These are phyloP conservation scores for Aix galericulata DNA, from an alignment of 2,113 vertebrate species.

Conservation along the genomic window DNA sequence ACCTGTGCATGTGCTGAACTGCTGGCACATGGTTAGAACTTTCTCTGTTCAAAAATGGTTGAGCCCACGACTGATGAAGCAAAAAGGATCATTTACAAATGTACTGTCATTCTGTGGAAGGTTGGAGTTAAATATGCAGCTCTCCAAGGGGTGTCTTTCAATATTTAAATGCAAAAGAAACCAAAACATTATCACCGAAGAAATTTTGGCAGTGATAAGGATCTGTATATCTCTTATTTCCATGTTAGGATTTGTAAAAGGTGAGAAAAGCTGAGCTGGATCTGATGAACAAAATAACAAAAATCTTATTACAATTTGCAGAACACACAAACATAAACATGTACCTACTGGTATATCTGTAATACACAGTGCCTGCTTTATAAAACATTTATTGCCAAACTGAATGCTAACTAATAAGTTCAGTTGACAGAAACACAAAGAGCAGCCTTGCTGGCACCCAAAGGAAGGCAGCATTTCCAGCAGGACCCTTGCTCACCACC, in stretches of 20 bases:
- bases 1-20: not conserved
- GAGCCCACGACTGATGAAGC: not conserved
- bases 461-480: conserved; percentile 44
- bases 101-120: not conserved
- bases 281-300: not conserved
- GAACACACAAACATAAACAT: conserved; percentile 20
- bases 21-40: not conserved
- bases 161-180: conserved; percentile 8
- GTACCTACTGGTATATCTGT: conserved; percentile 10
- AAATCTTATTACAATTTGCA: conserved; percentile 33
- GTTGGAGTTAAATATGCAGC: not conserved
- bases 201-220: not conserved
- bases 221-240: not conserved
- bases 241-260: not conserved
- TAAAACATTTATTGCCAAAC: conserved; percentile 46
- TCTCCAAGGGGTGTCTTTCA: not conserved
- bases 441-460: conserved; percentile 7
- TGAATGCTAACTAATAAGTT: conserved; percentile 62
- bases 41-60: not conserved
- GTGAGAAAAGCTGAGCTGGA: not conserved
- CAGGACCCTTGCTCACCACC: not conserved
- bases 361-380: conserved; percentile 19
- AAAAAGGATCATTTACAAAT: not conserved
- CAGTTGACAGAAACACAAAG: conserved; percentile 54
- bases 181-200: not conserved